These are phyloP conservation scores for Oryzias javanicus DNA, from an alignment of 2,113 vertebrate species.

Conservation along the genomic window DNA sequence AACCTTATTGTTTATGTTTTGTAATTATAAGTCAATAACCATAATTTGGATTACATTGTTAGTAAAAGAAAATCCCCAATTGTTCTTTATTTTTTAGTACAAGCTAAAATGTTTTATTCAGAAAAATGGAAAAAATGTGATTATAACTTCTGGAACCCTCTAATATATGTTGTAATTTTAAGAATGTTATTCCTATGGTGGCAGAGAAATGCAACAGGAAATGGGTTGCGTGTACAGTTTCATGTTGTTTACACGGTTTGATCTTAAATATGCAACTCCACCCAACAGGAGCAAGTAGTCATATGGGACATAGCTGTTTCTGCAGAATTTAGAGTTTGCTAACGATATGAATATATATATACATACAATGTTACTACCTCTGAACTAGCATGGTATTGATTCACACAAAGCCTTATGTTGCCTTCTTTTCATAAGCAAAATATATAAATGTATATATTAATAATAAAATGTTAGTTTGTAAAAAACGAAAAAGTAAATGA, in stretches of 20 bases:
- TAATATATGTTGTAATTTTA: not conserved
- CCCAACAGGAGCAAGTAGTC: slow-evolving; percentile 25
- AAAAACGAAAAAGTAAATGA: slow-evolving; percentile 40
- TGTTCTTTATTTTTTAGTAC: slow-evolving; percentile 31
- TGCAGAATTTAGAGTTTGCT: slow-evolving; percentile 65
- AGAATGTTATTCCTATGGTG: slow-evolving; percentile 13
- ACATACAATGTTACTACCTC: slow-evolving; percentile 83
- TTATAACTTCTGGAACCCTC: not conserved
- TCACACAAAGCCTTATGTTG: slow-evolving; percentile 66
- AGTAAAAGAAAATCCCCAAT: no score
- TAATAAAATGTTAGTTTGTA: slow-evolving; percentile 73
- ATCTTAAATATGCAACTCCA: slow-evolving; percentile 41
- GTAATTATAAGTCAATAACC: no score
- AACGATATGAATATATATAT: slow-evolving; percentile 51
- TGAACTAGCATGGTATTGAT: slow-evolving; percentile 78
- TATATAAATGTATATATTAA: slow-evolving; percentile 75
- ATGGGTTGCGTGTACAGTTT: slow-evolving; percentile 30
- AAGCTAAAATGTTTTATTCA: slow-evolving; percentile 51
- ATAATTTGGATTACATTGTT: no score
- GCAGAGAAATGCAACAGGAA: slow-evolving; percentile 28
- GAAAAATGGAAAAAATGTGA: slow-evolving; percentile 16
- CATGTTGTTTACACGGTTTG: slow-evolving; percentile 52
- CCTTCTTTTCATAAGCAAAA: slow-evolving; percentile 75
- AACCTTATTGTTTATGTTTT: no score
- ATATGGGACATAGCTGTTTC: slow-evolving; percentile 54